Base-by-base conservation (phyloP, 2,888 invertebrate species). In the Dryocosmus kuriphilus region DNA sequence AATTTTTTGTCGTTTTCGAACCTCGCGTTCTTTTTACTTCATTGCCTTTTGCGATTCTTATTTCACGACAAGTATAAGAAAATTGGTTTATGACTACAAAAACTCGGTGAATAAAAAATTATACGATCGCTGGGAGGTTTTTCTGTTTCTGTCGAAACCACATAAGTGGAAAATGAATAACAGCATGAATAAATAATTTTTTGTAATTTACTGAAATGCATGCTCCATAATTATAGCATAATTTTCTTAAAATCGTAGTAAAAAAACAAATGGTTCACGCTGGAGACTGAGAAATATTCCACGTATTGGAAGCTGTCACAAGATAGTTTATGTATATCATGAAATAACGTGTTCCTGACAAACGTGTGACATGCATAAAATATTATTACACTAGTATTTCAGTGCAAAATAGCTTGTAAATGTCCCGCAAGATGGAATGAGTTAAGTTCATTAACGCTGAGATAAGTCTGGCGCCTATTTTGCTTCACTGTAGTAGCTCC, bases 391-490 rank as follows among this genome's bases (percentile, higher is more conserved):
- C 67, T 67, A n/a, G 27, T 32, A 67, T 67, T 67, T 27, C 67
- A 67, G 71, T 11, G 71, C 6, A 67, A 67, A 67, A 51, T 76
- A 79, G 79, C 78, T 79, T 57, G 82, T 80, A 77, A 77, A 51
- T 30, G 51, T 63, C 35, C 62, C 55, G 38, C 55, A 75, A 75
- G 75, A 46, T 74, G 61, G 16, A 76, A 75, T 79, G 51, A 79
- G 77, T 78, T 76, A 67, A 79, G 77, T 82, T 80, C 79, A 79
- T 82, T 80, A 82, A 80, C 79, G 77, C 74, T 79, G 74, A 79
- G 76, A 82, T 79, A 75, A 77, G 67, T 24, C 75, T 81, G 81
- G 79, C 79, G 81, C 81, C 81, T 80, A 77, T 77, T 81, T 79
- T 61, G 74, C 74, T 77, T 74, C 74, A 51, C 24, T 30, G 19